Conservation (phyloP, 2,797 vertebrate genomes). For the Furcifer pardalis region DNA sequence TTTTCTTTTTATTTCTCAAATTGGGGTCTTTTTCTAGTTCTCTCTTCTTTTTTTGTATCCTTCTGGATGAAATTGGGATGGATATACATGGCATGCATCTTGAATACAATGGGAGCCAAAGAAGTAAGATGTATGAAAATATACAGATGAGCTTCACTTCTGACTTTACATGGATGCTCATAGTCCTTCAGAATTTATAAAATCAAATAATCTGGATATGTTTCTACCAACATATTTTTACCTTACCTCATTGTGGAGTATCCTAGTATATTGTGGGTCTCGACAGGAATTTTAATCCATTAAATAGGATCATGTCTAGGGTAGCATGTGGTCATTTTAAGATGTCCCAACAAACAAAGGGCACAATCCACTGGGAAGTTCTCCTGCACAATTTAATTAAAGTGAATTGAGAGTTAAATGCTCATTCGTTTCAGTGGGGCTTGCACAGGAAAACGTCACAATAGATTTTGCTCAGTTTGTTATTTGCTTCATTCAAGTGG, state of each 20-base stretch:
- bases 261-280: constrained; percentile 41
- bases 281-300: constrained; percentile 43
- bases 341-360: constrained; percentile 56
- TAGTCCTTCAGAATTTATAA: constrained; percentile 38
- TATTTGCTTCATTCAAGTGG: constrained; percentile 78
- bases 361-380: constrained; percentile 24
- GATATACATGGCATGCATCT: constrained; percentile 37
- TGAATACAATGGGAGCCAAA: constrained; percentile 18
- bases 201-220: constrained; percentile 47
- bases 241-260: constrained; percentile 28
- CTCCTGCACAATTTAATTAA: constrained; percentile 30
- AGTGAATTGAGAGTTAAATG: constrained; percentile 15
- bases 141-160: not conserved
- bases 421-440: constrained; percentile 23
- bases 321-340: constrained; percentile 57
- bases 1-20: constrained; percentile 40
- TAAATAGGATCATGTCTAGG: constrained; percentile 53
- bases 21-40: constrained; percentile 47
- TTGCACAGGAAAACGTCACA: constrained; percentile 15
- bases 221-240: constrained; percentile 42
- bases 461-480: constrained; percentile 54
- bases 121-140: constrained; percentile 9
- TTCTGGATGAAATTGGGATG: constrained; percentile 29
- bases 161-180: constrained; percentile 50
- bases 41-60: constrained; percentile 6